These are phyloP conservation scores for Sebastes miniatus DNA, from an alignment of 2,797 vertebrate species.

Conservation along the genomic window DNA sequence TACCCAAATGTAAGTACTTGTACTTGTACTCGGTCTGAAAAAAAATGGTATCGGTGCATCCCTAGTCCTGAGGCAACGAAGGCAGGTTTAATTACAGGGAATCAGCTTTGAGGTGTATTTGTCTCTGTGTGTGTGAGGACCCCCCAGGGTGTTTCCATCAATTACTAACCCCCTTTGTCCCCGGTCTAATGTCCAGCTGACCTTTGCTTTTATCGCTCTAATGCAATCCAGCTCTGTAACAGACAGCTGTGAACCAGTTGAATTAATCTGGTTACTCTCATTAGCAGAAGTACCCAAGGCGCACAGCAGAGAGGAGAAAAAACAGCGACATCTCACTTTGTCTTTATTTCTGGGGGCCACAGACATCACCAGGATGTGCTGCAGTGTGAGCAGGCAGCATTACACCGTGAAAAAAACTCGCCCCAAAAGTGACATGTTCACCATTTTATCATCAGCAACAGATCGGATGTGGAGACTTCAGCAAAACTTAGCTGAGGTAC, in stretches of 20 bases:
- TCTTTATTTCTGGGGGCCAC: neutral
- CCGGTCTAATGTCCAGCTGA: conserved; percentile 46
- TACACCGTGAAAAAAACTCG: neutral
- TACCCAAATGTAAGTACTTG: too few species aligned
- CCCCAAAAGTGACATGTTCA: neutral
- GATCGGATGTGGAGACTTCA: neutral
- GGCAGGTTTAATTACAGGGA: neutral
- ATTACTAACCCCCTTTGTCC: neutral
- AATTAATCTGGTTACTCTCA: conserved; percentile 56
- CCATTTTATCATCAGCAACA: neutral
- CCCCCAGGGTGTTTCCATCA: conserved; percentile 27
- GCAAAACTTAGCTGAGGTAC: neutral
- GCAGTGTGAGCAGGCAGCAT: neutral
- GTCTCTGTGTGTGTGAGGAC: neutral
- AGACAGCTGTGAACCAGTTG: conserved; percentile 50
- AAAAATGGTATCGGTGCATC: too few species aligned
- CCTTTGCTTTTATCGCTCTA: conserved; percentile 67
- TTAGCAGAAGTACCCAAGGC: conserved; percentile 19
- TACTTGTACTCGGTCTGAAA: too few species aligned
- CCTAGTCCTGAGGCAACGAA: neutral
- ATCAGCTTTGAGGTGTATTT: neutral
- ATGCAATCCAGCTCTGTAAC: conserved; percentile 46
- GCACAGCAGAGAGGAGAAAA: neutral
- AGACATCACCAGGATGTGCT: too few species aligned
- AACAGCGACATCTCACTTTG: neutral